Percentiles rank a stretch among this genome's conserved stretches.
Conservation (phyloP, 2,888 invertebrate species). For the Parasteatoda lunata region DNA sequence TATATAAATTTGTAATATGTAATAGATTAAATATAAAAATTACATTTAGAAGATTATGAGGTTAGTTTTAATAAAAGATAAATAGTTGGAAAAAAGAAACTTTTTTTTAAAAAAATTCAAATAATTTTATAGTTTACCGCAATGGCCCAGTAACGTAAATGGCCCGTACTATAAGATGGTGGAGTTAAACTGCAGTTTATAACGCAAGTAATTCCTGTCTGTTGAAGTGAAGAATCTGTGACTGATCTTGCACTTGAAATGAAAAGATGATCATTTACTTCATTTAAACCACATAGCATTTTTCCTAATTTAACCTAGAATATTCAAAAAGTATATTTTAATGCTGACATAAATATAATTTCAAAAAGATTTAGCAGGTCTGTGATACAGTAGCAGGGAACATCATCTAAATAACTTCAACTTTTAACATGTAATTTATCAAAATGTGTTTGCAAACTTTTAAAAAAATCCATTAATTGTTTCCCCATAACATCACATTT, state of each 20-base stretch:
- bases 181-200: slow-evolving; percentile 50
- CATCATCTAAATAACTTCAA: no score
- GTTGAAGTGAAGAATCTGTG: slow-evolving; percentile 17
- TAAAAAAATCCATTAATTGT: no score
- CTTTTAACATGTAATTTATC: no score
- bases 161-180: slow-evolving; percentile 22
- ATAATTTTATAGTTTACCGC: slow-evolving; percentile 16
- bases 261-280: slow-evolving; percentile 64
- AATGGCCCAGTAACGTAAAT: slow-evolving; percentile 38
- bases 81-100: no score
- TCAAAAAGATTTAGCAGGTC: not conserved
- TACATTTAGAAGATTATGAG: no score
- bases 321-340: slow-evolving; percentile 1
- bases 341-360: not conserved
- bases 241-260: slow-evolving; percentile 50
- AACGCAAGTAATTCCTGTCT: slow-evolving; percentile 54
- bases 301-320: not conserved
- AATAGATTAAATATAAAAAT: no score
- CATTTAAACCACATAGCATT: slow-evolving; percentile 56
- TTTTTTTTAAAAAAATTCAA: no score
- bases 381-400: no score
- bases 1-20: no score
- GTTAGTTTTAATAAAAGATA: no score
- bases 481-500: no score
- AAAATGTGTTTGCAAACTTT: no score